phyloP scores from a whole-genome alignment of 2,888 invertebrate genomes.

The Meteorus cinctellus region DNA sequence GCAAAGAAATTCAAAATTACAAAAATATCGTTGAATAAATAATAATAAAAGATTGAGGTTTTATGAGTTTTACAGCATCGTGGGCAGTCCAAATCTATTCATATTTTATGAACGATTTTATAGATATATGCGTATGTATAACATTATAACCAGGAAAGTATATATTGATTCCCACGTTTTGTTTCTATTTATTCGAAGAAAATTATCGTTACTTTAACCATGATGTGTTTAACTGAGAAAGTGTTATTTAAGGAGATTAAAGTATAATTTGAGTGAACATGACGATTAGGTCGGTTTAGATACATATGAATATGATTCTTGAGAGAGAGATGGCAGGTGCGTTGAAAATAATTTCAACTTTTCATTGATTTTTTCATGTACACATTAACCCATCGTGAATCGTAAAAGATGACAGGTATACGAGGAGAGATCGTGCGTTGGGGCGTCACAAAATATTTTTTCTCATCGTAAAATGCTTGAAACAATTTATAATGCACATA shows the following conservation, averaged over 20 bases:
- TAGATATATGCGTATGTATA: slow-evolving; percentile 9
- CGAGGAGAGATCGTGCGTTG: slow-evolving; percentile 50
- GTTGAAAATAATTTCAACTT: slow-evolving; percentile 17
- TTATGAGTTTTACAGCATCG: slow-evolving; percentile 29
- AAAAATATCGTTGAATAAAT: background rate
- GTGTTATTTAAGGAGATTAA: slow-evolving; percentile 40
- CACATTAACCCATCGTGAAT: slow-evolving; percentile 29
- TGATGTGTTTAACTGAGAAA: slow-evolving; percentile 30
- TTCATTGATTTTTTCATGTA: slow-evolving; percentile 3
- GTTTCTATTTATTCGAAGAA: slow-evolving; percentile 30
- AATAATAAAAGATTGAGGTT: slow-evolving; percentile 17
- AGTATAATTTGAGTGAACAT: slow-evolving; percentile 27
- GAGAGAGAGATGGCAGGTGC: slow-evolving; percentile 10
- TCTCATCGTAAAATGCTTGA: slow-evolving; percentile 29
- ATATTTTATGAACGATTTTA: slow-evolving; percentile 21
- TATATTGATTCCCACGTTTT: slow-evolving; percentile 40
- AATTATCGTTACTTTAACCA: slow-evolving; percentile 10
- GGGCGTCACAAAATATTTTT: slow-evolving; percentile 27
- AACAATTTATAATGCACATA: slow-evolving; percentile 8
- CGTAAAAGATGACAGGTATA: slow-evolving; percentile 50
- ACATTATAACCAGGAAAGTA: slow-evolving; percentile 3
- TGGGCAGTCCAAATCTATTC: slow-evolving; percentile 35
- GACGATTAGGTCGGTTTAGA: background rate
- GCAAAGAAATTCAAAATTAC: background rate
- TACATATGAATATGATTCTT: background rate